Conservation (phyloP, 2,888 invertebrate genomes). For the Phrixothrix hirtus region DNA sequence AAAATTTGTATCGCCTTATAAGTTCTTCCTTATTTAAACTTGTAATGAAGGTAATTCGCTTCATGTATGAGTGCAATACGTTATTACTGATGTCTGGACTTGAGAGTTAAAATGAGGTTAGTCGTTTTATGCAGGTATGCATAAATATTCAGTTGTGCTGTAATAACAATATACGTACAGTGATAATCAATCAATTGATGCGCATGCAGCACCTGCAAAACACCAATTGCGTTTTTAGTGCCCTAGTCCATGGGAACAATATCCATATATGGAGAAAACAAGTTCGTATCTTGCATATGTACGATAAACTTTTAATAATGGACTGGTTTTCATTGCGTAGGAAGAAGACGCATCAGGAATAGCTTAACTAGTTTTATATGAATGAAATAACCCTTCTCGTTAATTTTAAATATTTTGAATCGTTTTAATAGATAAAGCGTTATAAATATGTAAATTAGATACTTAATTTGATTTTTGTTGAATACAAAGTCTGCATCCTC, state of each 20-base stretch:
- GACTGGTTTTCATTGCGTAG: slow-evolving; percentile 28
- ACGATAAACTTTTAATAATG: slow-evolving; percentile 11
- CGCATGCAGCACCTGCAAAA: slow-evolving; percentile 1
- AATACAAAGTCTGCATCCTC: too few relatives aligned
- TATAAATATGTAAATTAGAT: slow-evolving; percentile 1
- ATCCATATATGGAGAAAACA: slow-evolving; percentile 43
- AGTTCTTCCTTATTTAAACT: too few relatives aligned
- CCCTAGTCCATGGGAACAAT: slow-evolving; percentile 47
- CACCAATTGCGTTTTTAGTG: slow-evolving; percentile 45
- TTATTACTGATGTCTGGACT: too few relatives aligned
- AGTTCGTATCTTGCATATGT: slow-evolving; percentile 7
- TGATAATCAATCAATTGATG: not conserved
- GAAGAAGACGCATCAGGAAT: slow-evolving; percentile 1
- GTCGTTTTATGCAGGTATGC: too few relatives aligned
- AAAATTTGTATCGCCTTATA: too few relatives aligned
- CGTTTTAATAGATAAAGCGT: not conserved
- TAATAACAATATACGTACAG: not conserved
- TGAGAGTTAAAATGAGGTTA: too few relatives aligned
- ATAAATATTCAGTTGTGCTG: not conserved
- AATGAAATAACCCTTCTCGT: slow-evolving; percentile 2
- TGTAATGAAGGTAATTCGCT: too few relatives aligned
- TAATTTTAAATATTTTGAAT: not conserved
- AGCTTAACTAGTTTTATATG: slow-evolving; percentile 1
- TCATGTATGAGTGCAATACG: too few relatives aligned
- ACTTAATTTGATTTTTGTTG: not conserved